These are phyloP conservation scores for Pantherophis vulpinus DNA, from an alignment of 2,797 vertebrate species.

Conservation along the genomic window DNA sequence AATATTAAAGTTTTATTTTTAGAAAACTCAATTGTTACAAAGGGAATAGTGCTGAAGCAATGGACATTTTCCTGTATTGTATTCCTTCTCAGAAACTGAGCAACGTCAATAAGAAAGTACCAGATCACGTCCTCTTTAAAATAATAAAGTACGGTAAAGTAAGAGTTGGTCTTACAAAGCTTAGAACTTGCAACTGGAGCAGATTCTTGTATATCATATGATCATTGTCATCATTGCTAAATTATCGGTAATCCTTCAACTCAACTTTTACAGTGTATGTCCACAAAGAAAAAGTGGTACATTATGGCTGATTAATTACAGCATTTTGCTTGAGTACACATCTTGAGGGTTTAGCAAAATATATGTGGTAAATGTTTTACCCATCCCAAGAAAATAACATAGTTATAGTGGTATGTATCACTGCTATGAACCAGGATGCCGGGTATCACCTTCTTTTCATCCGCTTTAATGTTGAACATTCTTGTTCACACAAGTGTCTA, in stretches of 20 bases:
- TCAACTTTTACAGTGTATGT: background rate
- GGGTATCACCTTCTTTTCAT: background rate
- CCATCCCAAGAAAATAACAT: conserved; percentile 44
- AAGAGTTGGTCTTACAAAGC: background rate
- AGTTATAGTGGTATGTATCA: conserved; percentile 33
- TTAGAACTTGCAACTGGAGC: background rate
- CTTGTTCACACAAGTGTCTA: background rate
- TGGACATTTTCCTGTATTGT: background rate
- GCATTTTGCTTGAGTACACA: background rate
- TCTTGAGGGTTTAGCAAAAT: conserved; percentile 47
- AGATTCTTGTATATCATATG: background rate
- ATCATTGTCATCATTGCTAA: background rate
- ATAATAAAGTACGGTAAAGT: background rate
- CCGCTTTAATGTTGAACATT: background rate
- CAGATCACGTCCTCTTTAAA: background rate
- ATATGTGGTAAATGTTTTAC: conserved; percentile 45
- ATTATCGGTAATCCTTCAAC: background rate
- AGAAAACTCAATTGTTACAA: background rate
- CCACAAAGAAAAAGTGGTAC: background rate
- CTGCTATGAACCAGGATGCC: background rate
- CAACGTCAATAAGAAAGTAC: background rate
- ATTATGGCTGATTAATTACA: background rate
- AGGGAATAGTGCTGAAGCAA: background rate
- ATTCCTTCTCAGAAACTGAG: background rate
- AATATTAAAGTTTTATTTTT: background rate